These are phyloP conservation scores for Bicyclus anynana DNA, from an alignment of 1,140 invertebrate genomes.

Conservation along the genomic window DNA sequence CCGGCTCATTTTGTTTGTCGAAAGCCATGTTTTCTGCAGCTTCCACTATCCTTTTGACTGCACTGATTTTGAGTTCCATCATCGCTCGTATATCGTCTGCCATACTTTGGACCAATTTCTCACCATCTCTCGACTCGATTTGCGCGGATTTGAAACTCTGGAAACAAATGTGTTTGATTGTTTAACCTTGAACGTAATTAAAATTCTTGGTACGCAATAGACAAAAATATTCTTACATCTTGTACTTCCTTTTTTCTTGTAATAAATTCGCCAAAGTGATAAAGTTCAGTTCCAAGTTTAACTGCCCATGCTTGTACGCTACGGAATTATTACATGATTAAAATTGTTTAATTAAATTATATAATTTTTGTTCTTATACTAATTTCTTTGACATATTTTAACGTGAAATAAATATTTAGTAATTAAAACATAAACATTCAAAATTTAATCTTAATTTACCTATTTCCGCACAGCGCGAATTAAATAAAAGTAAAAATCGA, in stretches of 20 bases:
- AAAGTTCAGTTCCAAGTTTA: constrained; percentile 84
- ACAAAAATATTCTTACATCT: constrained; percentile 71
- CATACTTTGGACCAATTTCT: constrained; percentile 85
- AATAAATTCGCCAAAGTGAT: constrained; percentile 84
- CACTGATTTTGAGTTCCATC: constrained; percentile 91
- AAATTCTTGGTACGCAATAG: not conserved
- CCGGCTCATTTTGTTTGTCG: constrained; percentile 74
- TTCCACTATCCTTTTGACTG: constrained; percentile 90
- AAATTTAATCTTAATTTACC: too few relatives aligned
- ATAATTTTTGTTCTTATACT: too few relatives aligned
- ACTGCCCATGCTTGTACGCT: constrained; percentile 85
- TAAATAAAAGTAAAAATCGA: too few relatives aligned
- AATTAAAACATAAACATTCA: not conserved
- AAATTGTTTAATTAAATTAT: not conserved
- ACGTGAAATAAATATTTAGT: too few relatives aligned
- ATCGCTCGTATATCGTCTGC: constrained; percentile 87
- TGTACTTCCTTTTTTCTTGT: constrained; percentile 84
- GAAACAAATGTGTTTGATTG: constrained; percentile 19
- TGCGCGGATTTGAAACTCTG: constrained; percentile 86
- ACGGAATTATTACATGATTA: constrained; percentile 22
- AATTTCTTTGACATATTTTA: too few relatives aligned
- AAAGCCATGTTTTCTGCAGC: constrained; percentile 86
- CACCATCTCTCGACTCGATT: constrained; percentile 83
- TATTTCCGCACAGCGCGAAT: too few relatives aligned
- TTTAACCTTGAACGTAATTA: constrained; percentile 3